These are phyloP conservation scores for Aphidius gifuensis DNA, from an alignment of 1,140 invertebrate species.

Conservation along the genomic window DNA sequence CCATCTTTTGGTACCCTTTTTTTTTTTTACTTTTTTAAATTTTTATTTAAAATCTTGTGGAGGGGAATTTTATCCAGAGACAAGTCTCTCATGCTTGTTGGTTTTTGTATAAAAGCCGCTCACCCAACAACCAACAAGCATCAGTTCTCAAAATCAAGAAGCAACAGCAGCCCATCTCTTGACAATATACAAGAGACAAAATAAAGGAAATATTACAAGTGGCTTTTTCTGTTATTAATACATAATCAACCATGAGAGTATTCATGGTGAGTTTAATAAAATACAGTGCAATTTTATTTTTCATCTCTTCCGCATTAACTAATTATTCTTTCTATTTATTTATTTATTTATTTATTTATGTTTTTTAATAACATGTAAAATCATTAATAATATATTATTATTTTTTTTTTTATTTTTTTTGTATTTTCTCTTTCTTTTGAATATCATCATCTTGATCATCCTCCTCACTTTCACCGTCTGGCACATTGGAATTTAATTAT, in stretches of 20 bases:
- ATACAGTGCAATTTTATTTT: neutral
- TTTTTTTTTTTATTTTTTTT: neutral
- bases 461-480: conserved; percentile 6
- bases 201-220: conserved; percentile 5
- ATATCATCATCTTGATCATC: conserved; percentile 1
- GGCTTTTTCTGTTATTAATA: conserved; percentile 10
- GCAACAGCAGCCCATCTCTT: conserved; percentile 38
- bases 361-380: neutral
- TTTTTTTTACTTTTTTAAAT: too few species aligned
- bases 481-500: too few species aligned
- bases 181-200: neutral
- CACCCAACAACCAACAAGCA: conserved; percentile 50
- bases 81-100: too few species aligned
- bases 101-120: conserved; percentile 51
- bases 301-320: neutral
- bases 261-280: conserved; percentile 51
- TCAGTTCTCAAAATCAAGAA: conserved; percentile 56
- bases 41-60: too few species aligned
- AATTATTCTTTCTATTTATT: neutral
- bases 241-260: conserved; percentile 50
- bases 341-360: neutral
- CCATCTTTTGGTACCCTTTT: too few species aligned
- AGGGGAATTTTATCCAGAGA: too few species aligned
- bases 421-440: neutral
- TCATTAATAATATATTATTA: neutral